Base-by-base conservation (phyloP, 1,140 invertebrate genomes). In the Leptopilina boulardi region DNA sequence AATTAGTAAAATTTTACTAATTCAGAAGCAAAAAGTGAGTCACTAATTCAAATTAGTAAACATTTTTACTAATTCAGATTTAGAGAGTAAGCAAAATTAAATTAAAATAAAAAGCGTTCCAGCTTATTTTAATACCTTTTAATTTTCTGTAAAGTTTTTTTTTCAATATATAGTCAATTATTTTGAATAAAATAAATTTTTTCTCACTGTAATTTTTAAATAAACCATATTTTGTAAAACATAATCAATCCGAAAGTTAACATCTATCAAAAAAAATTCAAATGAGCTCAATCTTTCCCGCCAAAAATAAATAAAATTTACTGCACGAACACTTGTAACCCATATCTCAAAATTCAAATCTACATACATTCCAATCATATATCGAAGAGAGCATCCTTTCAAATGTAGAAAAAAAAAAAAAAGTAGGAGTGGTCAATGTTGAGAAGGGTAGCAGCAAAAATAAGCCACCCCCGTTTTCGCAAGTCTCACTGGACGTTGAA, bases 391-490 rank as follows among this genome's bases (percentile, higher is more conserved):
- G 23, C 59, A 66, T 23, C 26, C 23, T n/a, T 66, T 30, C 23
- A 66, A 73, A 75, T 73, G 54, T 66, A 56, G 51, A n/a, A 42
- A 18, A 51, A 70, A 70, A 70, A 47, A 73, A 66, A 80, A 82
- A 86, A 82, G 80, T 87, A 76, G 86, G 86, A 86, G 86, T 85
- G 80, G 81, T 83, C 77, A 76, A 3, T 78, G 38, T 76, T 78
- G 30, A 77, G 19, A 71, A 26, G 71, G 19, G 26, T 66, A 71
- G 73, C 66, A 72, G 80, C 80, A 82, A 76, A 47, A 15, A 51
- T 18, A 71, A 59, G 71, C 73, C 19, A 66, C n/a, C 77, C 41
- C 73, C 77, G 82, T 75, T 41, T 75, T 81, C 84, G 84, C n/a
- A 38, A 38, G 5, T 82, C 82, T 82, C 78, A 84, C 84, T 84